Base-by-base conservation (phyloP, 1,140 invertebrate genomes). In the Himalopsyche phryganea region DNA sequence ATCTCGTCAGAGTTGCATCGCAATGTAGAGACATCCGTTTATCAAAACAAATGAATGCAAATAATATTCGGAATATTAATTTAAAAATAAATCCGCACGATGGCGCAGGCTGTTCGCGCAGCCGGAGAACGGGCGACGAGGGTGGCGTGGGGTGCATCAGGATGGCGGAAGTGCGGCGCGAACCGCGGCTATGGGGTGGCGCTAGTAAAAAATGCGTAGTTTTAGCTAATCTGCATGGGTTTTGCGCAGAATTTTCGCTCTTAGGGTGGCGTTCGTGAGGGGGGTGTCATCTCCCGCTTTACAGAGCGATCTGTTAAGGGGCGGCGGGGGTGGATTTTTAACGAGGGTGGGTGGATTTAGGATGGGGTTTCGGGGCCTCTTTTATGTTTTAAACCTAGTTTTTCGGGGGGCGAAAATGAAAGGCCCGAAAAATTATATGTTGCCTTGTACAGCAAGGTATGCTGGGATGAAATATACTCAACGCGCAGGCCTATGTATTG, bases 151-250 rank as follows among this genome's bases (percentile, higher is more conserved):
- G 20, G 47, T 38, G 42, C 48, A 33, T 5, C 36, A 18, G 38
- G 40, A 33, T 49, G 38, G 6, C 48, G 50, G 40, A 7, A 40
- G 38, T 68, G 65, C 50, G 54, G 62, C 53, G 62, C 57, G 44
- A 19, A 32, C 53, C 15, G 53, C 63, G 62, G 61, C 61, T 64
- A 61, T 63, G 66, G 49, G 69, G 65, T 53, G 54, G 62, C 53
- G 62, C 57, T 57, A 74, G 75, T 76, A 73, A 78, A 78, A 78
- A 78, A 75, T 76, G 72, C 76, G 74, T 78, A 78, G 76, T 78
- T 78, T 78, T 78, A 78, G 75, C 76, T 78, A 78, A 78, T 78
- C 76, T 77, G 70, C 75, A 75, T 75, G 70, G 65, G 60, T 60
- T 64, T 62, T 62, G 60, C 60, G 60, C 61, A 63, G 61, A 63